A percentile compares a stretch with the other conserved stretches of the same genome.
These are phyloP conservation scores for Phainopepla nitens DNA, from an alignment of 2,113 vertebrate species.

Conservation along the genomic window DNA sequence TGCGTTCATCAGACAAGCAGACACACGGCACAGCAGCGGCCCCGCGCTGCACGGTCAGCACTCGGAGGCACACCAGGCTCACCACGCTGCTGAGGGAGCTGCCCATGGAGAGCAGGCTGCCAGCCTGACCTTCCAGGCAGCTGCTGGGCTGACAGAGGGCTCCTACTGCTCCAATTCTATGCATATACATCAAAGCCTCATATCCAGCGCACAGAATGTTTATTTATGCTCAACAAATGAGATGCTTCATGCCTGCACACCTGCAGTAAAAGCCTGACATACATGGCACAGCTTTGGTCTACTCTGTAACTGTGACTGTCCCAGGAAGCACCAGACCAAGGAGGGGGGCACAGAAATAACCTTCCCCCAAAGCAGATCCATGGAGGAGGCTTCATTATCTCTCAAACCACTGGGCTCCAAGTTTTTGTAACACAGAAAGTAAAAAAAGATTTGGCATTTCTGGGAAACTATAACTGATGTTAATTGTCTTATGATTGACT, in stretches of 20 bases:
- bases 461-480: background rate
- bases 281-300: background rate
- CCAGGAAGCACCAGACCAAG: background rate
- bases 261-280: background rate
- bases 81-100: background rate
- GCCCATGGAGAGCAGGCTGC: background rate
- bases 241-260: background rate
- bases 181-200: background rate
- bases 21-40: accelerated
- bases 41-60: background rate
- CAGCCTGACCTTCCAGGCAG: background rate
- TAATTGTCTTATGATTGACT: background rate
- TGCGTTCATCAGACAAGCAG: background rate
- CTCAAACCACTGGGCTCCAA: background rate
- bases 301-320: background rate
- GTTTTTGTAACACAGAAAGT: background rate
- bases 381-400: background rate
- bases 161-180: background rate
- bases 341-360: background rate
- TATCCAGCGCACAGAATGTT: background rate
- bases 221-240: background rate
- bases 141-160: background rate
- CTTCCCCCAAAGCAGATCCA: background rate
- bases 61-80: background rate
- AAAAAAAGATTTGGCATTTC: background rate